Evolutionary conservation across 1,140 invertebrate species (phyloP).

Genomic region (Trachymyrmex cornetzi): DNA sequence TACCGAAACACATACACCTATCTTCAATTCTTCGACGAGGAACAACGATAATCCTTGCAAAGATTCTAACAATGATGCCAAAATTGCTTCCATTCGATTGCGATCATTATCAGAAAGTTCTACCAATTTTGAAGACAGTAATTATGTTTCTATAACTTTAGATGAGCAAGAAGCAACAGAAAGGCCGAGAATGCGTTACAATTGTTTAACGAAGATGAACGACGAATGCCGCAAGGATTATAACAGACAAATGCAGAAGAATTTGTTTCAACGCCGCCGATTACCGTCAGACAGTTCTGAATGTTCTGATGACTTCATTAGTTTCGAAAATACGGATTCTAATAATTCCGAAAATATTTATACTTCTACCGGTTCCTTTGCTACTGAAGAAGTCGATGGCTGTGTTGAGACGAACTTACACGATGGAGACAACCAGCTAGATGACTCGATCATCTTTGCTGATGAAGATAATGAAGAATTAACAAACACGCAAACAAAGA

Average conservation of each 20-base stretch:
- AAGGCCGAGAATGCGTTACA: slow-evolving; percentile 58
- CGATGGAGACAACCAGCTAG: slow-evolving; percentile 39
- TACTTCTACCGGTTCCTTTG: slow-evolving; percentile 69
- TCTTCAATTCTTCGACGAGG: slow-evolving; percentile 40
- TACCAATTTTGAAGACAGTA: slow-evolving; percentile 82
- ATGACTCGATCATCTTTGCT: slow-evolving; percentile 28
- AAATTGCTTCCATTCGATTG: slow-evolving; percentile 52
- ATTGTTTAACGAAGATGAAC: slow-evolving; percentile 30
- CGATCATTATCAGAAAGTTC: slow-evolving; percentile 82
- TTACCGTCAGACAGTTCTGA: slow-evolving; percentile 82
- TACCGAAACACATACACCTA: slow-evolving; percentile 39
- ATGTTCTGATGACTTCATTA: slow-evolving; percentile 81
- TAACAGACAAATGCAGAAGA: slow-evolving; percentile 17
- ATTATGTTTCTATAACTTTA: not conserved
- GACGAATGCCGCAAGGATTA: not conserved
- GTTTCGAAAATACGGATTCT: not conserved
- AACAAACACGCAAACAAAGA: slow-evolving; percentile 2
- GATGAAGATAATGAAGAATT: not conserved
- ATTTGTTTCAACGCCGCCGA: slow-evolving; percentile 53
- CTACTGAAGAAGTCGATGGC: slow-evolving; percentile 63
- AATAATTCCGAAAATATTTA: not conserved
- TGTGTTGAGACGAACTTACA: slow-evolving; percentile 41
- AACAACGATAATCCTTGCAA: not conserved
- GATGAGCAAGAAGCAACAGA: not conserved
- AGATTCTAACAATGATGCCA: slow-evolving; percentile 30